A percentile compares a stretch with the other conserved stretches of the same genome.
Evolutionary conservation across 2,797 vertebrate species (phyloP).

Genomic region (Synanceia verrucosa): DNA sequence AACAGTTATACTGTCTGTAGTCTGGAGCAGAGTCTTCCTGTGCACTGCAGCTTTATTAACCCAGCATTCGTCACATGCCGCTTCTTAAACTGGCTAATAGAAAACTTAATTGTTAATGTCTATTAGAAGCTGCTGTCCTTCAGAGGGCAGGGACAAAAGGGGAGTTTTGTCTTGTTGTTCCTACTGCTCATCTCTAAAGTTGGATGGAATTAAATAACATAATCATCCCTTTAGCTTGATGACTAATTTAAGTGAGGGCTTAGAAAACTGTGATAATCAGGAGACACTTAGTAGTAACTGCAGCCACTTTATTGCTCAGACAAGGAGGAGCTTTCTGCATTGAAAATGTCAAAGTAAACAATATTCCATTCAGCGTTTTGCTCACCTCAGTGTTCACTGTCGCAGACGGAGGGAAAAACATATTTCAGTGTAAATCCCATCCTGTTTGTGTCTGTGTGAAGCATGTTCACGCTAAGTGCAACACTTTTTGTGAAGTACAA

Average conservation of each 20-base stretch:
- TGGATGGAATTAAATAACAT: slow-evolving; percentile 7
- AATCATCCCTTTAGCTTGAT: neutral
- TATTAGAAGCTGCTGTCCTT: neutral
- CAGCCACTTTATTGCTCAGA: slow-evolving; percentile 32
- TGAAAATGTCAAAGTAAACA: slow-evolving; percentile 39
- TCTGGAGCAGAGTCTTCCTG: neutral
- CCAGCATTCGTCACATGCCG: neutral
- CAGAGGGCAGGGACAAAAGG: neutral
- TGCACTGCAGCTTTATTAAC: slow-evolving; percentile 16
- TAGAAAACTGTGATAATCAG: slow-evolving; percentile 21
- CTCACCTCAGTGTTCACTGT: slow-evolving; percentile 12
- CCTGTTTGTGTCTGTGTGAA: neutral
- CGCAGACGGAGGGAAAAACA: neutral
- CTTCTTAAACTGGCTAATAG: neutral
- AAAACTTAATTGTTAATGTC: neutral
- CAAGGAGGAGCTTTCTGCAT: slow-evolving; percentile 20
- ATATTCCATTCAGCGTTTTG: slow-evolving; percentile 10
- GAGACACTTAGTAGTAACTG: slow-evolving; percentile 15
- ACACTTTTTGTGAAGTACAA: neutral
- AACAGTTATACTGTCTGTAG: neutral
- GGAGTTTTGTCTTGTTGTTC: slow-evolving; percentile 4
- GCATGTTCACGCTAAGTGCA: no score
- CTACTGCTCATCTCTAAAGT: neutral
- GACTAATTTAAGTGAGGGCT: slow-evolving; percentile 1
- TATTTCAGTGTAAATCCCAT: slow-evolving; percentile 3